Conservation (phyloP, 2,888 invertebrate species). For the Xanthorhoe spadicearia region DNA sequence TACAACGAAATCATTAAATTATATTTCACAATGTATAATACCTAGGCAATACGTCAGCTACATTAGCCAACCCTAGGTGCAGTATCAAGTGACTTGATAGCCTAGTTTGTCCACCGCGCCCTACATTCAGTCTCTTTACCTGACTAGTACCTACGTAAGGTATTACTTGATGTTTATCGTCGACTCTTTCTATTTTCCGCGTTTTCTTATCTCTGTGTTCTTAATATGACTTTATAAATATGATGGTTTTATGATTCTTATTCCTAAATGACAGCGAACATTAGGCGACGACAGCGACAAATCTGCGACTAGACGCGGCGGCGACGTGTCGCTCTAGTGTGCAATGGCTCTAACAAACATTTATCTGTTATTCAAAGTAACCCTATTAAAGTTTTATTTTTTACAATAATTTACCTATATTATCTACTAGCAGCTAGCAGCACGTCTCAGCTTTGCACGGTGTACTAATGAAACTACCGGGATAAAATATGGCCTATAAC, state of each 20-base stretch:
- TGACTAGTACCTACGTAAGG: constrained; percentile 16
- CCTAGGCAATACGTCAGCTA: not conserved
- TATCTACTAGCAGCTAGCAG: too few species aligned
- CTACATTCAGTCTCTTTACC: constrained; percentile 46
- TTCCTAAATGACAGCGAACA: not conserved
- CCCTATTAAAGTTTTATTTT: too few species aligned
- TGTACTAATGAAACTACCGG: too few species aligned
- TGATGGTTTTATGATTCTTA: not conserved
- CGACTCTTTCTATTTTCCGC: not conserved
- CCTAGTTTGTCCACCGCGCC: constrained; percentile 54
- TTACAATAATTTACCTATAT: too few species aligned
- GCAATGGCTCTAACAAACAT: too few species aligned
- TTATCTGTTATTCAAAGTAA: too few species aligned
- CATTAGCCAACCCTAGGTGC: constrained; percentile 36
- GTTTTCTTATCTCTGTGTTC: not conserved
- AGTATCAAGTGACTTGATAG: constrained; percentile 58
- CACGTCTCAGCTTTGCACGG: too few species aligned
- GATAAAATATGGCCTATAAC: too few species aligned
- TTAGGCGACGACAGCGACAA: too few species aligned
- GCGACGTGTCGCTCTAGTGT: too few species aligned
- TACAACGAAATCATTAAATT: not conserved
- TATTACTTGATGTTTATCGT: not conserved
- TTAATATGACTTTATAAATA: not conserved
- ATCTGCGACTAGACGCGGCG: too few species aligned
- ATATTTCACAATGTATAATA: not conserved